Base-by-base conservation (phyloP, 2,113 vertebrate species). In the Amblyopsis rosae region DNA sequence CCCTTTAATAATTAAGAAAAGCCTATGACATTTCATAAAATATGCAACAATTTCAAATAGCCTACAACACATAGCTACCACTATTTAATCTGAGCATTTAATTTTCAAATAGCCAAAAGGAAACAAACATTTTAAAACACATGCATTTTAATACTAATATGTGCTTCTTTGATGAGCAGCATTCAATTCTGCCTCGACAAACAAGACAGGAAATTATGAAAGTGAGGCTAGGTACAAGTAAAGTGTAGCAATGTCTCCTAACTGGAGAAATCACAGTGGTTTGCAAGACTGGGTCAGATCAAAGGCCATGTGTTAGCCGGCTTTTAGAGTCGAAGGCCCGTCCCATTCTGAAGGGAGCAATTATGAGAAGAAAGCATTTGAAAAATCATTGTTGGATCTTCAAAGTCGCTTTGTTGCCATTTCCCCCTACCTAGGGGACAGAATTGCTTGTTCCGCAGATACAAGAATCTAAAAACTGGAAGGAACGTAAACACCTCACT, bases 351-450 rank as follows among this genome's bases (percentile, higher is more conserved):
- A 33, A 7, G n/a, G 35, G 26, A 77, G 75, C 59, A 71, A 70
- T 64, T 54, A 74, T 74, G 59, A 50, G 8, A 48, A 67, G 35
- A 6, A 63, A 46, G 51, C 35, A 35, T 65, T 67, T 45, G 35
- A 45, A 66, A 74, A 70, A 51, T 63, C 48, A 74, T 68, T 72
- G 75, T 51, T 46, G 64, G 64, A 49, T 62, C 70, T 73, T 77
- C 66, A 73, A 70, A 77, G 58, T 48, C 51, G 55, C 63, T 19
- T 54, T 59, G 61, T 72, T 53, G 16, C 63, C 33, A 51, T 59
- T 55, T 62, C 17, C 45, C 45, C 7, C 45, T 10, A 13, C n/a
- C 12, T 70, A 35, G 17, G 15, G 41, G 46, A 19, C 3, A 19
- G 45, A n/a, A 41, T 15, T 4, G 4, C 32, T 9, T n/a, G 15